phyloP scores from a whole-genome alignment of 2,113 vertebrate genomes.

The Clarias gariepinus region DNA sequence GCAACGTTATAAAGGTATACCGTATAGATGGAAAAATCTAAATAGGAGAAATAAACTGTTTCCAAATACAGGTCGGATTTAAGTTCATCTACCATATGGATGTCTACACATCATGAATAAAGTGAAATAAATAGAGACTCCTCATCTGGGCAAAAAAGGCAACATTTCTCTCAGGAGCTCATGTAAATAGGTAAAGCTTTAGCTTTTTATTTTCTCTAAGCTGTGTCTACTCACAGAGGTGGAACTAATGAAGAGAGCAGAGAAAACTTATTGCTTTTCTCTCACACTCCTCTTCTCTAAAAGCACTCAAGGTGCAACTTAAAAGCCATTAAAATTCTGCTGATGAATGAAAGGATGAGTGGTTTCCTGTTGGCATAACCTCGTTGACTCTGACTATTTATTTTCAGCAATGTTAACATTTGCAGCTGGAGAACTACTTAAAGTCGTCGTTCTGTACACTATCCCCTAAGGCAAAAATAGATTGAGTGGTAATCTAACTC shows the following conservation, averaged over 20 bases:
- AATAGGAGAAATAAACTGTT: too few relatives aligned
- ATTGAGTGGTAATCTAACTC: neutral
- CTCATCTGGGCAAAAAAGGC: neutral
- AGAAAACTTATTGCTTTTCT: conserved; percentile 38
- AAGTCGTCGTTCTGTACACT: neutral
- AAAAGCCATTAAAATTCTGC: conserved; percentile 13
- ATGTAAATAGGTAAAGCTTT: conserved; percentile 57
- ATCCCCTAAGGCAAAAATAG: neutral
- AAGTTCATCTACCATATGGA: neutral
- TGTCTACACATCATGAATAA: neutral
- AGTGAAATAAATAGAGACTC: neutral
- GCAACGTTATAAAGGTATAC: too few relatives aligned
- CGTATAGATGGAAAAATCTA: neutral
- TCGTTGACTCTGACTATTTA: conserved; percentile 5
- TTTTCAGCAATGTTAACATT: conserved; percentile 1
- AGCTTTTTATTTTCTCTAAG: conserved; percentile 56
- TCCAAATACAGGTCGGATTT: neutral
- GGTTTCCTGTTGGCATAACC: conserved; percentile 10
- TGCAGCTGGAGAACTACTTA: neutral
- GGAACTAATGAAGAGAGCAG: conserved; percentile 60
- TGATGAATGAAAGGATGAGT: neutral
- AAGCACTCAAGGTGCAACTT: conserved; percentile 17
- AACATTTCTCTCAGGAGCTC: conserved; percentile 27
- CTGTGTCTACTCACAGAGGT: conserved; percentile 47
- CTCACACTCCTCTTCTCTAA: conserved; percentile 4